These are phyloP conservation scores for Amblyraja radiata DNA, from an alignment of 2,797 vertebrate species.

Conservation along the genomic window DNA sequence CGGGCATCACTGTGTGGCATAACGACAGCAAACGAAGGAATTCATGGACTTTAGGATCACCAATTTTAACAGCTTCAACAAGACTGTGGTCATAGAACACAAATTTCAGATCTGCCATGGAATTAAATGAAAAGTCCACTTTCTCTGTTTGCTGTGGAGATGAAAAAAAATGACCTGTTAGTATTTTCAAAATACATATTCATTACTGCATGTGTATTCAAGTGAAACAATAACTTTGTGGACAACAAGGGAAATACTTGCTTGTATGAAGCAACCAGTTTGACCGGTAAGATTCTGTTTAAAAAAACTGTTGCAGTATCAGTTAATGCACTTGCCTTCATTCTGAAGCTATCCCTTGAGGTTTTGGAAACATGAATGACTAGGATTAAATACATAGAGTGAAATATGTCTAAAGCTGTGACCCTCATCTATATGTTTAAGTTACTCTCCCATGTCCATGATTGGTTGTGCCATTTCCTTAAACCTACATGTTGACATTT, in stretches of 20 bases:
- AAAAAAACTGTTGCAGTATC: not conserved
- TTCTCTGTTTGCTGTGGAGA: constrained; percentile 66
- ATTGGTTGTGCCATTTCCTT: not conserved
- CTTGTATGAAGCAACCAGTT: not conserved
- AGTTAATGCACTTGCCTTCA: not conserved
- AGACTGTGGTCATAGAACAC: constrained; percentile 75
- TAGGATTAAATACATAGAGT: not conserved
- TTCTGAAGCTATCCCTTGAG: not conserved
- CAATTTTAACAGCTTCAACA: constrained; percentile 64
- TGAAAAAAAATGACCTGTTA: not conserved
- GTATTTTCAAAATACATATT: not conserved
- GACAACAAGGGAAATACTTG: not conserved
- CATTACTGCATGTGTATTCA: not conserved
- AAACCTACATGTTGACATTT: not conserved
- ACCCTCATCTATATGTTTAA: not conserved
- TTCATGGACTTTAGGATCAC: constrained; percentile 52
- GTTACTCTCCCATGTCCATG: not conserved
- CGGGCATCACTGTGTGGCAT: constrained; percentile 88
- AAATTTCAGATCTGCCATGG: constrained; percentile 75
- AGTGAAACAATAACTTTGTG: not conserved
- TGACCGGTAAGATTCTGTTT: not conserved
- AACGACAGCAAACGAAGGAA: constrained; percentile 84
- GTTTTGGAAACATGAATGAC: not conserved
- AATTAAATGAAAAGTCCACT: constrained; percentile 81
- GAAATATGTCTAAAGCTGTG: not conserved